phyloP scores from a whole-genome alignment of 2,888 invertebrate genomes.

The Ichneumoninae sp. region DNA sequence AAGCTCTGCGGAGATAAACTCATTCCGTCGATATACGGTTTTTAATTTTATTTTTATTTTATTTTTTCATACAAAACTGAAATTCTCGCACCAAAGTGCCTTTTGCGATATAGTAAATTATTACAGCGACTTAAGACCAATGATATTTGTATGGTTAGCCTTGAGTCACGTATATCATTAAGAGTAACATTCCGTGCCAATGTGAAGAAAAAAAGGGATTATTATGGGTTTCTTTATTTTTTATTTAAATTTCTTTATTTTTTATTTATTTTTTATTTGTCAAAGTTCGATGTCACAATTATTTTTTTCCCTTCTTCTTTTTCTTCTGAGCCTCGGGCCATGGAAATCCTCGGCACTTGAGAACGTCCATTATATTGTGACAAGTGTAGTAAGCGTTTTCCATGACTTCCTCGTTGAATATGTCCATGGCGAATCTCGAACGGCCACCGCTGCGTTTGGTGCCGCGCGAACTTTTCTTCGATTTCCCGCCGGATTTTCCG shows the following conservation, averaged over 20 bases:
- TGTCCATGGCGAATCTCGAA: slow-evolving; percentile 91
- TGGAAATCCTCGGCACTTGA: slow-evolving; percentile 94
- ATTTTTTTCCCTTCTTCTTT: slow-evolving; percentile 92
- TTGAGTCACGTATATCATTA: background rate
- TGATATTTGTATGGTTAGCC: background rate
- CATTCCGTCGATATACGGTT: background rate
- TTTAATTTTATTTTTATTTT: no score
- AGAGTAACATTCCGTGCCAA: background rate
- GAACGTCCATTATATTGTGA: slow-evolving; percentile 95
- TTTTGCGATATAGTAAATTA: background rate
- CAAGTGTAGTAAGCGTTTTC: slow-evolving; percentile 97
- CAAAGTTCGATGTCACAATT: slow-evolving; percentile 56
- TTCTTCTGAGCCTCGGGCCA: slow-evolving; percentile 95
- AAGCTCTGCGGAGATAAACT: background rate
- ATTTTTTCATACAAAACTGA: background rate
- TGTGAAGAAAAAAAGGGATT: background rate
- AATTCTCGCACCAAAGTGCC: background rate
- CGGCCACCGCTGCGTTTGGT: slow-evolving; percentile 86
- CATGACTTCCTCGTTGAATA: slow-evolving; percentile 96
- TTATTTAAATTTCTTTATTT: slow-evolving; percentile 2
- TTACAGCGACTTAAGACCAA: background rate
- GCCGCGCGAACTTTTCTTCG: slow-evolving; percentile 85
- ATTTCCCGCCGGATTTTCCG: slow-evolving; percentile 84
- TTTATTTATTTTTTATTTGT: background rate
- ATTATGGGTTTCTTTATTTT: slow-evolving; percentile 22